Conservation (phyloP, 2,797 vertebrate genomes). For the Hydrolagus colliei region DNA sequence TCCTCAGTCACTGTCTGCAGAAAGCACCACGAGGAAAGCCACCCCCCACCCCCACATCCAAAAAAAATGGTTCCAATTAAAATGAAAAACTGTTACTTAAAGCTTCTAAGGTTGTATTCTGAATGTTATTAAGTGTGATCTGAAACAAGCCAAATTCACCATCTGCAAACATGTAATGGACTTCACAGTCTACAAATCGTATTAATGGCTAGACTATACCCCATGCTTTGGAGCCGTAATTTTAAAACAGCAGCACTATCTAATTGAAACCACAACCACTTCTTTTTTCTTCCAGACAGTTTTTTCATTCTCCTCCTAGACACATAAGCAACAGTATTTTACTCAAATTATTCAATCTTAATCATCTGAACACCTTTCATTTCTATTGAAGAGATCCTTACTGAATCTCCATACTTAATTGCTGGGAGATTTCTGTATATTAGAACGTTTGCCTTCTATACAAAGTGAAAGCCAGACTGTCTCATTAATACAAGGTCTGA, state of each 20-base stretch:
- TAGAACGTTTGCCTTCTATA: not conserved
- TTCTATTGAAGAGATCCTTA: not conserved
- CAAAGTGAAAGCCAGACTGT: conserved; percentile 51
- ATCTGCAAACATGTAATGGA: conserved; percentile 22
- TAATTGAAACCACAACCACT: not conserved
- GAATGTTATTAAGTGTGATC: conserved; percentile 39
- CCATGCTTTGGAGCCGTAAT: not conserved
- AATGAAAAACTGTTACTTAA: conserved; percentile 25
- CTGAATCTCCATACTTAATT: not conserved
- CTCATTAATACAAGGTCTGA: conserved; percentile 54
- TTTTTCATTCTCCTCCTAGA: not conserved
- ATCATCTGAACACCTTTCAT: not conserved
- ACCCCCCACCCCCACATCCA: not conserved
- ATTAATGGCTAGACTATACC: conserved; percentile 2
- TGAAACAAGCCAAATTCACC: conserved; percentile 31
- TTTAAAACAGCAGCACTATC: not conserved
- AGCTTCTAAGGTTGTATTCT: conserved; percentile 22
- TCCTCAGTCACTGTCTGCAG: no score
- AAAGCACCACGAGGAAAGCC: no score
- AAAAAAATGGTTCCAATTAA: conserved; percentile 37
- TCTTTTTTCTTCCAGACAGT: no score
- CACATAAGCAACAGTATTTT: not conserved
- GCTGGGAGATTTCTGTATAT: not conserved
- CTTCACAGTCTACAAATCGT: conserved; percentile 2
- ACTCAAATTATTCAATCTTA: not conserved